Percentiles rank a stretch among this genome's conserved stretches.
These are phyloP conservation scores for Pelagia noctiluca DNA, from an alignment of 30 jellyfish, hydroid and myxozoan species.

Conservation along the genomic window DNA sequence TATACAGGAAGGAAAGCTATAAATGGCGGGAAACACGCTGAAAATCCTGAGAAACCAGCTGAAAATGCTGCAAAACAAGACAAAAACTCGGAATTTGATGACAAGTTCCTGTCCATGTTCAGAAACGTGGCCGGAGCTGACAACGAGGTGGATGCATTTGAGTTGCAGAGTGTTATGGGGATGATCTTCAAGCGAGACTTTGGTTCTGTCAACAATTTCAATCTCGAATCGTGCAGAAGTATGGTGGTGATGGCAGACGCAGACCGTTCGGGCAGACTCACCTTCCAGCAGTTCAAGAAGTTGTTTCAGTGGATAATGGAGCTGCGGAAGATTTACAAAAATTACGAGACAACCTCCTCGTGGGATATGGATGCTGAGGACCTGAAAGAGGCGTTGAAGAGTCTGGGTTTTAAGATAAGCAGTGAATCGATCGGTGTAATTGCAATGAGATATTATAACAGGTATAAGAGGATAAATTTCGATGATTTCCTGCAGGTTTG, in stretches of 20 bases:
- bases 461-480: slow-evolving; percentile 35
- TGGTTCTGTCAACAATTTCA: slow-evolving; percentile 48
- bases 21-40: not conserved
- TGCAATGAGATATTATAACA: slow-evolving; percentile 54
- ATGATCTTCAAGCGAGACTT: slow-evolving; percentile 61
- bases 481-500: slow-evolving; percentile 65
- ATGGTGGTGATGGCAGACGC: slow-evolving; percentile 68
- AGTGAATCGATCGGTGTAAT: slow-evolving; percentile 22
- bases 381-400: slow-evolving; percentile 27
- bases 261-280: slow-evolving; percentile 68
- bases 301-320: slow-evolving; percentile 53
- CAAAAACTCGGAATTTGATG: slow-evolving; percentile 28
- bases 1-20: not conserved
- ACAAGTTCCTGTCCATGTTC: slow-evolving; percentile 41
- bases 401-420: slow-evolving; percentile 31
- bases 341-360: slow-evolving; percentile 19
- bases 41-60: not conserved
- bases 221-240: slow-evolving; percentile 62
- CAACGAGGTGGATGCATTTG: slow-evolving; percentile 66
- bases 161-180: slow-evolving; percentile 44
- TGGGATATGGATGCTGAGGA: slow-evolving; percentile 74
- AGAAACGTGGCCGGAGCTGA: slow-evolving; percentile 62
- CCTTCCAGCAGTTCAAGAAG: slow-evolving; percentile 43
- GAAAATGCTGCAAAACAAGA: not conserved
- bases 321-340: slow-evolving; percentile 25